Conservation (phyloP, 2,888 invertebrate species). For the Biston stratarius region DNA sequence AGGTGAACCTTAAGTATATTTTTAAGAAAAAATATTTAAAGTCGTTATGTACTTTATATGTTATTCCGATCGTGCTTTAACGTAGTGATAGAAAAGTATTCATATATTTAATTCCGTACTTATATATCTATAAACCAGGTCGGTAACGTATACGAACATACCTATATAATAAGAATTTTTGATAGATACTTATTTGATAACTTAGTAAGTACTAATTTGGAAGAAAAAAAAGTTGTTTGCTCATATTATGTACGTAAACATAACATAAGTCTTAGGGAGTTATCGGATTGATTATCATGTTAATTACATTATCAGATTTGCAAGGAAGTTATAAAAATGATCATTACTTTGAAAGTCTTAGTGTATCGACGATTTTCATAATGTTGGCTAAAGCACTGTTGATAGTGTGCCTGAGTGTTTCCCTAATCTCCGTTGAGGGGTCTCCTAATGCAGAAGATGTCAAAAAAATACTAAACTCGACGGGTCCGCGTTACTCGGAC, state of each 20-base stretch:
- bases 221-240: not conserved
- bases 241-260: conserved; percentile 8
- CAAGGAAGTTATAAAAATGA: conserved; percentile 52
- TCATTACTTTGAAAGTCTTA: not conserved
- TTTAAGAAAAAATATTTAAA: no score
- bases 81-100: no score
- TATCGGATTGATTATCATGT: conserved; percentile 36
- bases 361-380: conserved; percentile 35
- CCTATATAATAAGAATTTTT: not conserved
- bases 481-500: conserved; percentile 58
- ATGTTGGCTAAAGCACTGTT: conserved; percentile 46
- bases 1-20: no score
- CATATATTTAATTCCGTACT: no score
- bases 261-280: conserved; percentile 8
- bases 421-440: conserved; percentile 45
- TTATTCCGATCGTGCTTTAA: no score
- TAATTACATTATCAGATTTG: conserved; percentile 49
- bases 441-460: conserved; percentile 61
- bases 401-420: conserved; percentile 42
- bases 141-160: no score
- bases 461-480: conserved; percentile 51
- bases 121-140: no score
- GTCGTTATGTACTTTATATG: no score
- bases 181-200: not conserved
- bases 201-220: not conserved